phyloP scores from a whole-genome alignment of 2,888 invertebrate genomes.

The Agrotis exclamationis region DNA sequence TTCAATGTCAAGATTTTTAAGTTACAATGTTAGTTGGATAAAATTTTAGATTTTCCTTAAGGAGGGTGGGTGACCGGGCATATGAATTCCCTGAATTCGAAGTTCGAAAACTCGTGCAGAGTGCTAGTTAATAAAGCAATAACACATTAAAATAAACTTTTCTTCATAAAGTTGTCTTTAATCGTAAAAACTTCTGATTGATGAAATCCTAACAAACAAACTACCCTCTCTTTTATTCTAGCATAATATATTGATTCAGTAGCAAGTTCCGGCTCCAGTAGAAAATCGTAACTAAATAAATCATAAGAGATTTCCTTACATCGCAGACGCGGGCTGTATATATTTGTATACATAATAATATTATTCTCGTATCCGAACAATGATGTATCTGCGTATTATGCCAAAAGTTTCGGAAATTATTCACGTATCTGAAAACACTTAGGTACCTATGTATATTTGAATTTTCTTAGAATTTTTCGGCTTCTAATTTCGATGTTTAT shows the following conservation, averaged over 20 bases:
- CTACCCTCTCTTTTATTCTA: not conserved
- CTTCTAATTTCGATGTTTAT: not conserved
- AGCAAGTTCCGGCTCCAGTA: constrained; percentile 17
- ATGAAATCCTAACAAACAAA: not conserved
- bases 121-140: too few species aligned
- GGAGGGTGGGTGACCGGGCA: too few species aligned
- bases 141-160: too few species aligned
- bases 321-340: constrained; percentile 14
- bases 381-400: constrained; percentile 31
- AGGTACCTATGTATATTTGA: too few species aligned
- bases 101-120: too few species aligned
- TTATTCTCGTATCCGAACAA: constrained; percentile 1
- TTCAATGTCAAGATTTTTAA: too few species aligned
- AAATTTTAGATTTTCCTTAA: too few species aligned
- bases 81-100: too few species aligned
- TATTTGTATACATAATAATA: constrained; percentile 19
- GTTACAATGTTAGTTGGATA: too few species aligned
- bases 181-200: too few species aligned
- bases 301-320: constrained; percentile 48
- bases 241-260: constrained; percentile 3
- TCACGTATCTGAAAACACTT: not conserved
- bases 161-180: too few species aligned
- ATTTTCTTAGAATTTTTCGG: not conserved
- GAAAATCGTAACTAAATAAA: constrained; percentile 40
- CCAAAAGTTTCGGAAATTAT: constrained; percentile 30